Percentiles rank a stretch among this genome's conserved stretches.
phyloP scores from a whole-genome alignment of 2,888 invertebrate genomes.

The Sicus ferrugineus region DNA sequence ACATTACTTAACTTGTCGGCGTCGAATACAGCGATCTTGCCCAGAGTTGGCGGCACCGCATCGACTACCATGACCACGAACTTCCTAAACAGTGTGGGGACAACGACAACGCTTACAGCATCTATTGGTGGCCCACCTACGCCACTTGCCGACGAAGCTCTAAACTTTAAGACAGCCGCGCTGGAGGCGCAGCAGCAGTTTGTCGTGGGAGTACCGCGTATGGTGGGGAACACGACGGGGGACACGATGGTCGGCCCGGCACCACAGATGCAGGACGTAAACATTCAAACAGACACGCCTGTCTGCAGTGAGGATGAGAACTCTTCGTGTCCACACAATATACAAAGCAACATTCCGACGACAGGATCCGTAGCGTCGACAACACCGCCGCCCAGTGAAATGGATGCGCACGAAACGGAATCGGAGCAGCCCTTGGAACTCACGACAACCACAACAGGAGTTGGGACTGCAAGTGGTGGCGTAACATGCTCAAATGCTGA shows the following conservation, averaged over 20 bases:
- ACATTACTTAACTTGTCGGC: constrained; percentile 46
- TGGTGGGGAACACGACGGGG: constrained; percentile 23
- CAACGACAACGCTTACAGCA: constrained; percentile 28
- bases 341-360: constrained; percentile 31
- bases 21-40: constrained; percentile 34
- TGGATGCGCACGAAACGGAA: constrained; percentile 40
- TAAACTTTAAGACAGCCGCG: constrained; percentile 48
- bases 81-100: constrained; percentile 17
- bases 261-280: constrained; percentile 79
- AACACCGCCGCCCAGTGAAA: constrained; percentile 28
- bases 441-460: constrained; percentile 46
- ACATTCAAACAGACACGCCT: constrained; percentile 83
- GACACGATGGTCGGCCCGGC: constrained; percentile 35
- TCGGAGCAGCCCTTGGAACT: constrained; percentile 52
- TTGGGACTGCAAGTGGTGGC: constrained; percentile 39
- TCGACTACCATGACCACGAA: constrained; percentile 41
- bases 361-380: constrained; percentile 13
- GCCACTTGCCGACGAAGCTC: constrained; percentile 41
- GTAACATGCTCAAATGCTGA: constrained; percentile 47
- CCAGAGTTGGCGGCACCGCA: constrained; percentile 38
- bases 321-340: constrained; percentile 48
- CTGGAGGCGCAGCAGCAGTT: constrained; percentile 37
- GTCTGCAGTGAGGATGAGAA: constrained; percentile 72
- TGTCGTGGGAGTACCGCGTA: constrained; percentile 44
- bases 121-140: constrained; percentile 37